Base-by-base conservation (phyloP, 2,797 vertebrate species). In the Melanogrammus aeglefinus region DNA sequence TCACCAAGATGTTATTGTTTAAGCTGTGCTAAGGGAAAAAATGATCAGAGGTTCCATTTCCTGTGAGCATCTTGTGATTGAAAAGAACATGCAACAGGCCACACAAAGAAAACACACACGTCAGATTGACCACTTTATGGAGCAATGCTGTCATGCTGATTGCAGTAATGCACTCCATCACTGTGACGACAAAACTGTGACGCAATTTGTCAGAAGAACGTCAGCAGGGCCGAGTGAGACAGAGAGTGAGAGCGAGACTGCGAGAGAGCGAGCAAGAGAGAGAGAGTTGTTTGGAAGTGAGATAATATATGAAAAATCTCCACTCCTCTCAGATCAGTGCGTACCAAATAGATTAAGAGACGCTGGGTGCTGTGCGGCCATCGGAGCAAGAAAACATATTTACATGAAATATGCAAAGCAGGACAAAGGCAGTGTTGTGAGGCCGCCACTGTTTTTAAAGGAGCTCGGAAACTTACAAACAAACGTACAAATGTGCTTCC, bases 381-480 rank as follows among this genome's bases (percentile, higher is more conserved):
- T 86, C 85, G 82, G 76, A 81, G 57, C 80, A 85, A 78, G 81
- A 77, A 83, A 81, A 83, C 75, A 71, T 76, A 80, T 85, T 84
- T 86, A 81, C 86, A 89, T 87, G 77, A 81, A 51, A 74, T 77
- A 81, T 80, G 80, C 80, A 86, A 85, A 88, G 84, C 41, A 75
- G 13, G 44, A 21, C 51, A 21, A 57, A 57, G 18, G 51, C 51
- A 18, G 12, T 16, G 51, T 47, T 18, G 16, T 57, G 51, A 57
- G 51, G 51, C 51, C 14, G 47, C 13, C 47, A 18, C 47, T 51
- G 47, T 16, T 51, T 51, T 14, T 13, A 18, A 16, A 21, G 51
- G 51, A 57, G 51, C 6, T 18, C 16, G 18, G 21, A n/a, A 6
- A 57, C n/a, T 18, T 21, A 57, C 18, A 57, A 57, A 57, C 51